Conservation (phyloP, 2,888 invertebrate genomes). For the Eubasilissa splendida region DNA sequence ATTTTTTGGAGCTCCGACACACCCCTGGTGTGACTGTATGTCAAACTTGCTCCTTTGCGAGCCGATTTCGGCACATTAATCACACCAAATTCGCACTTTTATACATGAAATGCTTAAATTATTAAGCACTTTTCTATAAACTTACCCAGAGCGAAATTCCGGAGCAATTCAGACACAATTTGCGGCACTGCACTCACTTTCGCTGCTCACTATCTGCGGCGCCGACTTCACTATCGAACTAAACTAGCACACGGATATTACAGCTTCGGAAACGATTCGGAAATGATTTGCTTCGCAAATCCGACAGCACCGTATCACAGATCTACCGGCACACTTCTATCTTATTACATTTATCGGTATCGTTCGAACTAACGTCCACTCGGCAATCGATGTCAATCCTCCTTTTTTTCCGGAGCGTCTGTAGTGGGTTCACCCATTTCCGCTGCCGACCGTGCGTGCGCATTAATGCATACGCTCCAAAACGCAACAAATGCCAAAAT, state of each 20-base stretch:
- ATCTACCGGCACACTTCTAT: constrained; percentile 15
- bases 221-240: constrained; percentile 21
- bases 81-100: neutral
- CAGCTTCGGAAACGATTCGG: constrained; percentile 9
- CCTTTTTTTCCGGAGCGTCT: constrained; percentile 43
- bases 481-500: constrained; percentile 19
- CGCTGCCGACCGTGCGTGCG: constrained; percentile 47
- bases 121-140: neutral
- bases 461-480: constrained; percentile 38
- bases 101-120: no score
- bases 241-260: constrained; percentile 13
- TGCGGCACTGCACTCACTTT: constrained; percentile 34
- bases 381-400: constrained; percentile 51
- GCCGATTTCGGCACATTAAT: neutral
- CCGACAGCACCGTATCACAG: constrained; percentile 33
- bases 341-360: constrained; percentile 44
- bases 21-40: constrained; percentile 35
- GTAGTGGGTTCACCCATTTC: constrained; percentile 51
- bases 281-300: constrained; percentile 29
- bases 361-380: constrained; percentile 46
- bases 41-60: neutral
- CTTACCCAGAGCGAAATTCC: constrained; percentile 36
- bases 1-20: constrained; percentile 46
- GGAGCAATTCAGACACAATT: constrained; percentile 27
- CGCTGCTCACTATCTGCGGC: constrained; percentile 12